Conservation (phyloP, 35 echinoderm and acorn worm species). For the Patiria miniata region DNA sequence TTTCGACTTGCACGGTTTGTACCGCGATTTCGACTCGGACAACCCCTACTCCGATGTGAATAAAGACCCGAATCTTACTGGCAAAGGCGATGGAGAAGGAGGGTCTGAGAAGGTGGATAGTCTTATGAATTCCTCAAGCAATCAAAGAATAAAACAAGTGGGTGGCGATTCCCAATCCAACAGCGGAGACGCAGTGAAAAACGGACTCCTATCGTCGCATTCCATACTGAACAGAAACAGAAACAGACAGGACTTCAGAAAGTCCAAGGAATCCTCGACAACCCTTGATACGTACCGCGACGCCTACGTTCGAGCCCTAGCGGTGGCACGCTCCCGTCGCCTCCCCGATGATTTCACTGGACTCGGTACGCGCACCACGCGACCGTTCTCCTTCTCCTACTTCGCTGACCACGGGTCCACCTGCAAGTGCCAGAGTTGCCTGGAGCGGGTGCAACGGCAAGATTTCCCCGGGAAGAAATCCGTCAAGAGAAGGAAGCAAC, state of each 20-base stretch:
- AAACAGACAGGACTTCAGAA: not conserved
- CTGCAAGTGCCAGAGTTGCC: constrained; percentile 36
- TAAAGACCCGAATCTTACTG: not conserved
- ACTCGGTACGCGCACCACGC: constrained; percentile 20
- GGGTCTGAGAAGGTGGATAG: not conserved
- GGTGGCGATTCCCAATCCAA: not conserved
- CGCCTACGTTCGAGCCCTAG: constrained; percentile 50
- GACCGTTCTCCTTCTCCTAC: constrained; percentile 65
- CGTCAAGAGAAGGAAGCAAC: constrained; percentile 15
- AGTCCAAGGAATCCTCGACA: not conserved
- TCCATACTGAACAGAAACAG: not conserved
- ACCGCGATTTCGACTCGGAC: not conserved
- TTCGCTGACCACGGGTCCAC: constrained; percentile 31
- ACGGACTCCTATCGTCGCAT: not conserved
- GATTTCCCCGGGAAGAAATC: not conserved
- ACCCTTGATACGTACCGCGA: constrained; percentile 43
- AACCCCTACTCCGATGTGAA: not conserved
- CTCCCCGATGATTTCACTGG: constrained; percentile 32
- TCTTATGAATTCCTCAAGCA: no score
- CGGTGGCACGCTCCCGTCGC: constrained; percentile 27
- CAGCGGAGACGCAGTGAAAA: not conserved
- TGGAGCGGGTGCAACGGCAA: not conserved
- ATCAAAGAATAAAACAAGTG: not conserved
- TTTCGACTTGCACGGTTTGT: not conserved
- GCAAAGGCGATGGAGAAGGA: not conserved